These are phyloP conservation scores for Hyaena hyaena DNA, from an alignment of 2,113 vertebrate genomes.

Conservation along the genomic window DNA sequence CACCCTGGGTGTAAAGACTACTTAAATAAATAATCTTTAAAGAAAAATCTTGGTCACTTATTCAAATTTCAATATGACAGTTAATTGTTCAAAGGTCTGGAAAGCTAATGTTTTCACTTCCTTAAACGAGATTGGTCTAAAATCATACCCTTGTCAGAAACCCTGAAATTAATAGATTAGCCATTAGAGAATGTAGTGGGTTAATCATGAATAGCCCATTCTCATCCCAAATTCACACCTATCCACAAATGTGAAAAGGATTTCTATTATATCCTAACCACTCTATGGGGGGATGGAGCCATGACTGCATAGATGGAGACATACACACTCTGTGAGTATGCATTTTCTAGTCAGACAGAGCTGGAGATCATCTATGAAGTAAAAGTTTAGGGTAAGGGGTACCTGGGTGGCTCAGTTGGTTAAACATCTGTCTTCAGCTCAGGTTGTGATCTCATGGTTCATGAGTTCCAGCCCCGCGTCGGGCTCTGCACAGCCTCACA, in stretches of 20 bases:
- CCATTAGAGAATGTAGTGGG: neutral
- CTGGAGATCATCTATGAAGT: neutral
- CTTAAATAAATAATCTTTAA: neutral
- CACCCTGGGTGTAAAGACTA: neutral
- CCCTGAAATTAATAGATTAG: neutral
- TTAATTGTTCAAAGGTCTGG: neutral
- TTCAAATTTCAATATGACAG: conserved; percentile 37
- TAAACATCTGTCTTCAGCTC: too few relatives aligned
- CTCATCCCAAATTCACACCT: neutral
- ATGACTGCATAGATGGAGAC: neutral
- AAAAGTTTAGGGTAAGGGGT: neutral
- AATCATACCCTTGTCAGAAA: neutral
- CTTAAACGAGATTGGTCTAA: conserved; percentile 27
- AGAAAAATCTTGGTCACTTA: neutral
- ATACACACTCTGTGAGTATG: neutral
- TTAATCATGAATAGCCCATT: neutral
- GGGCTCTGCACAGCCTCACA: too few relatives aligned
- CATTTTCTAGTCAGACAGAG: neutral
- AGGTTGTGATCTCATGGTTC: too few relatives aligned
- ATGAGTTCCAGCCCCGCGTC: too few relatives aligned
- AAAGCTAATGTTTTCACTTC: conserved; percentile 33
- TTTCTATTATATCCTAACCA: neutral
- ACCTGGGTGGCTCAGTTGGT: too few relatives aligned
- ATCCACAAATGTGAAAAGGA: neutral
- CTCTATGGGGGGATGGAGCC: neutral